Conservation (phyloP, 1,140 invertebrate genomes). For the Thrips palmi region DNA sequence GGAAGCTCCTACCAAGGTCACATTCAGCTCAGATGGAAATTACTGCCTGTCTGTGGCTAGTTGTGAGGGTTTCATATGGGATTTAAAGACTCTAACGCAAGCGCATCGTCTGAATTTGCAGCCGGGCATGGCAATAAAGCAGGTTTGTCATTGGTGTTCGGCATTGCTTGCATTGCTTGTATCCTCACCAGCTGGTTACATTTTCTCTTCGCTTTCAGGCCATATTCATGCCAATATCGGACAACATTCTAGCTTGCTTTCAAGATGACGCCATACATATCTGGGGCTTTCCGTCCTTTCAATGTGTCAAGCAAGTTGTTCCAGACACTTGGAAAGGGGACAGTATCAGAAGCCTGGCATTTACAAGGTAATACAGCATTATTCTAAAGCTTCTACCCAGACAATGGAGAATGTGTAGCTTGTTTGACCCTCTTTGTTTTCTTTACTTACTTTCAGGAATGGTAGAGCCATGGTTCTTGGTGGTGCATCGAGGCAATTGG, state of each 20-base stretch:
- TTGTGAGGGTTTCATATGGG: slow-evolving; percentile 44
- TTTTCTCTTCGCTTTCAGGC: slow-evolving; percentile 28
- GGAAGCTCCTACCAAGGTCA: slow-evolving; percentile 30
- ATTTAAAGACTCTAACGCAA: slow-evolving; percentile 24
- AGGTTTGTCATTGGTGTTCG: neutral
- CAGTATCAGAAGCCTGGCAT: slow-evolving; percentile 28
- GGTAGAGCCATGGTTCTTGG: slow-evolving; percentile 40
- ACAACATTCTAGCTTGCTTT: slow-evolving; percentile 39
- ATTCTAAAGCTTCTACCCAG: slow-evolving; percentile 1
- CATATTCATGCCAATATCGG: slow-evolving; percentile 32
- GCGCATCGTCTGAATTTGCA: slow-evolving; percentile 3
- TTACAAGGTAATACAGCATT: slow-evolving; percentile 27
- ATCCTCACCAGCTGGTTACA: no score
- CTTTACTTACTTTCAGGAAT: no score
- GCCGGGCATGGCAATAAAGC: neutral
- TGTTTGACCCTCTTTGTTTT: slow-evolving; percentile 17
- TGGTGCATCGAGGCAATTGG: slow-evolving; percentile 29
- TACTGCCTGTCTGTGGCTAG: slow-evolving; percentile 36
- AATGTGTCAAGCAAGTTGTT: slow-evolving; percentile 31
- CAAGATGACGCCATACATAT: slow-evolving; percentile 44
- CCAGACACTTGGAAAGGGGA: slow-evolving; percentile 27
- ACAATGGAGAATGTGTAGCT: slow-evolving; percentile 4
- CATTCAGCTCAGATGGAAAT: slow-evolving; percentile 33
- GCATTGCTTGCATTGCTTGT: no score
- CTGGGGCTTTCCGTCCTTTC: slow-evolving; percentile 36